These are phyloP conservation scores for Trichoplax adhaerens DNA, from an alignment of 37 sponge, comb jelly and placozoan genomes.

Conservation along the genomic window DNA sequence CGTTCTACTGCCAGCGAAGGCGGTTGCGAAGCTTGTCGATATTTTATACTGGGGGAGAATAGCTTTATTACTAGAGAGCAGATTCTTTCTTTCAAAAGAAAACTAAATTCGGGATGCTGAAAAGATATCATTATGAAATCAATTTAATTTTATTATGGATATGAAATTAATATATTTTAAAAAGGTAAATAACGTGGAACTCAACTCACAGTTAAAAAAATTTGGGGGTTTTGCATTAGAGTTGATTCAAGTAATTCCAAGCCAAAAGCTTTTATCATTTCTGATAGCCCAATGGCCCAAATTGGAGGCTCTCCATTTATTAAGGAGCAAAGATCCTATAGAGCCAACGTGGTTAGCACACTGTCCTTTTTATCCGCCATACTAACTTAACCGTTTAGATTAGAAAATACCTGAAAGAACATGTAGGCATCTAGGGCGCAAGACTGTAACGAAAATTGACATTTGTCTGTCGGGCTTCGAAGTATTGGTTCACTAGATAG, in stretches of 20 bases:
- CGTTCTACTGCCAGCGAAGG: constrained; percentile 30
- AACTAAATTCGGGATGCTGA: constrained; percentile 46
- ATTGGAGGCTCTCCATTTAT: constrained; percentile 80
- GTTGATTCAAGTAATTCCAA: constrained; percentile 78
- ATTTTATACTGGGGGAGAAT: constrained; percentile 72
- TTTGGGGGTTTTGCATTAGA: constrained; percentile 19
- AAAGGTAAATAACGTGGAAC: not conserved
- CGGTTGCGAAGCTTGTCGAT: constrained; percentile 17
- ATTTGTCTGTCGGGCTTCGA: too few species aligned
- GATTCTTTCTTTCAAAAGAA: constrained; percentile 76
- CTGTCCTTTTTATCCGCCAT: too few species aligned
- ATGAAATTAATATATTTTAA: not conserved
- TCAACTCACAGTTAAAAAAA: constrained; percentile 41
- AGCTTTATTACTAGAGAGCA: constrained; percentile 88
- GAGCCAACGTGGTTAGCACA: not conserved
- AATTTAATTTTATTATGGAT: too few species aligned
- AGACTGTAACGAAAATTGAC: not conserved
- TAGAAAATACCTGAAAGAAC: constrained; percentile 40
- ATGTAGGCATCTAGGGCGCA: constrained; percentile 67
- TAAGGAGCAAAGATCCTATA: constrained; percentile 71
- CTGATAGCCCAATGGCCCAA: constrained; percentile 45
- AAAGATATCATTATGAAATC: too few species aligned
- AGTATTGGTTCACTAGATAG: too few species aligned
- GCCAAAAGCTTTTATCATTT: constrained; percentile 48
- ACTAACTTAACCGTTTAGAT: too few species aligned